These are phyloP conservation scores for Chaetogeoica ovagalla DNA, from an alignment of 2,888 invertebrate species.

Conservation along the genomic window DNA sequence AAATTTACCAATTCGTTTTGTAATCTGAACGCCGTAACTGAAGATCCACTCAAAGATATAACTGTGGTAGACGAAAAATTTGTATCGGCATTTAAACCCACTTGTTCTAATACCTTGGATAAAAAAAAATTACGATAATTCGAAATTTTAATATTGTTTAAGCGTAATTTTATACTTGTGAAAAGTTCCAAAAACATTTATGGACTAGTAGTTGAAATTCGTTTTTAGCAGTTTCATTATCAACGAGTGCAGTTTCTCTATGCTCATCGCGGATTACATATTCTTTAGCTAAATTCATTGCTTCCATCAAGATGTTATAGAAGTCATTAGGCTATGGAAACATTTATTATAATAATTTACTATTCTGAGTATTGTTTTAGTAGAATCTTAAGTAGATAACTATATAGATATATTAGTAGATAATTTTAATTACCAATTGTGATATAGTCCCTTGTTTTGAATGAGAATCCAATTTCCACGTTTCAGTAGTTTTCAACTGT, in stretches of 20 bases:
- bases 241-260: constrained; percentile 67
- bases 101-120: constrained; percentile 68
- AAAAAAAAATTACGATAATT: neutral
- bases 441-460: constrained; percentile 86
- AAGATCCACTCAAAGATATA: constrained; percentile 44
- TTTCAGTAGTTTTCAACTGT: constrained; percentile 73
- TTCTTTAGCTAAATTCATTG: constrained; percentile 71
- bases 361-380: neutral
- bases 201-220: constrained; percentile 64
- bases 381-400: no score
- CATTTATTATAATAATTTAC: constrained; percentile 56
- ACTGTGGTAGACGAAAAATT: constrained; percentile 48
- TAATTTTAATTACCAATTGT: constrained; percentile 61
- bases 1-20: constrained; percentile 39
- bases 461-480: constrained; percentile 82
- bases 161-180: constrained; percentile 56
- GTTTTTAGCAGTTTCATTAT: constrained; percentile 63
- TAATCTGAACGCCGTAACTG: constrained; percentile 20
- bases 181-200: constrained; percentile 63
- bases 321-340: constrained; percentile 69
- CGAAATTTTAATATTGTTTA: constrained; percentile 62
- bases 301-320: constrained; percentile 73
- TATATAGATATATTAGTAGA: neutral
- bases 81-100: constrained; percentile 73
- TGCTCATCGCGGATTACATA: constrained; percentile 73